A percentile compares a stretch with the other conserved stretches of the same genome.
Evolutionary conservation across 2,888 invertebrate species (phyloP).

Genomic region (Sthenelais limicola): DNA sequence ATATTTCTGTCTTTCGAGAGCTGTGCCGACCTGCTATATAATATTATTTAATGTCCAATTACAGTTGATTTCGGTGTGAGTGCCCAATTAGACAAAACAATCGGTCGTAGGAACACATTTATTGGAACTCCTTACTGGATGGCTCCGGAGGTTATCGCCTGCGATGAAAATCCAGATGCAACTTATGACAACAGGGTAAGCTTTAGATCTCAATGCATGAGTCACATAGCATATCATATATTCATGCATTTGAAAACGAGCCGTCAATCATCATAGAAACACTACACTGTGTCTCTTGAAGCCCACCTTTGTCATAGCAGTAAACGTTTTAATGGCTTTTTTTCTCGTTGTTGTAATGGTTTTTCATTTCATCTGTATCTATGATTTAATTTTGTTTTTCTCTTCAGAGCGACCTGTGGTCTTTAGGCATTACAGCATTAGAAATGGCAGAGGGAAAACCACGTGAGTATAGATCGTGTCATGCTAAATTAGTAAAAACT

Average conservation of each 20-base stretch:
- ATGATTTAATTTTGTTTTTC: constrained; percentile 4
- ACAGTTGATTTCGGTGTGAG: constrained; percentile 99
- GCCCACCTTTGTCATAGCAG: too few relatives aligned
- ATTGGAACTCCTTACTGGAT: constrained; percentile 87
- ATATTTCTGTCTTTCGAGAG: too few relatives aligned
- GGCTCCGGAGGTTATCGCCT: constrained; percentile 99
- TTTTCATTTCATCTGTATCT: background rate
- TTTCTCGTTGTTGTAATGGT: background rate
- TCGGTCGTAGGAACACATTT: constrained; percentile 97
- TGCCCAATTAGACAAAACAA: constrained; percentile 98
- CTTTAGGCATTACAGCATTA: constrained; percentile 93
- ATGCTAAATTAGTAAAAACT: too few relatives aligned
- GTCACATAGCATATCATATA: too few relatives aligned
- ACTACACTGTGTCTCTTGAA: too few relatives aligned
- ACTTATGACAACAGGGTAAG: constrained; percentile 92
- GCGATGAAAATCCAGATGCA: constrained; percentile 99
- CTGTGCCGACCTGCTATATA: too few relatives aligned
- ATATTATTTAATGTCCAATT: constrained; percentile 13
- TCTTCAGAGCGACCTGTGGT: constrained; percentile 76
- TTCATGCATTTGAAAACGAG: too few relatives aligned
- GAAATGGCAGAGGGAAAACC: constrained; percentile 99
- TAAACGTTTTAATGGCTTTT: too few relatives aligned
- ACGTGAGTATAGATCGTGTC: constrained; percentile 73
- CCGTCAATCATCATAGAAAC: too few relatives aligned
- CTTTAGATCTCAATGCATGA: too few relatives aligned